Evolutionary conservation across 2,797 vertebrate species (phyloP).

Genomic region (Cyclura pinguis): DNA sequence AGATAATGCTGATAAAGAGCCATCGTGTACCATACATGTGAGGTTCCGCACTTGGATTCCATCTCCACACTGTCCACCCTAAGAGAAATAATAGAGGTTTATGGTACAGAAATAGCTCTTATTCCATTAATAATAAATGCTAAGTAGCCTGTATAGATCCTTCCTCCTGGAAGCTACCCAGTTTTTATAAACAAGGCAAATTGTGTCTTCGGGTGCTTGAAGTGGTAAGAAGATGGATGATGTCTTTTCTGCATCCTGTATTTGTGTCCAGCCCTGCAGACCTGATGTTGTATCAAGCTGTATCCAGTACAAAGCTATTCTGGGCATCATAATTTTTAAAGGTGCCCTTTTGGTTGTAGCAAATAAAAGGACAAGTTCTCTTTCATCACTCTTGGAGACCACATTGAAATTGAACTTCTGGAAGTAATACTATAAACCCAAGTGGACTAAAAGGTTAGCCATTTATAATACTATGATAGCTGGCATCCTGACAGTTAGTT

Average conservation of each 20-base stretch:
- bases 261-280: background rate
- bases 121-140: slow-evolving; percentile 25
- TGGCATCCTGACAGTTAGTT: no score
- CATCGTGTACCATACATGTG: slow-evolving; percentile 87
- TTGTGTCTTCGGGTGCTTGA: background rate
- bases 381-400: no score
- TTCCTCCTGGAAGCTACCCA: slow-evolving; percentile 25
- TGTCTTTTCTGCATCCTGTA: background rate
- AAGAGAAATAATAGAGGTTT: slow-evolving; percentile 36
- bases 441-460: no score
- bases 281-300: background rate
- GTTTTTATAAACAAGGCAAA: slow-evolving; percentile 5
- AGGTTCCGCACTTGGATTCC: slow-evolving; percentile 88
- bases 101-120: background rate
- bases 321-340: background rate
- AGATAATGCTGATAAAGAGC: slow-evolving; percentile 74
- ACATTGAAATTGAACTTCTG: no score
- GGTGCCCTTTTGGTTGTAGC: background rate
- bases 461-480: no score
- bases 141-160: background rate
- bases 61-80: slow-evolving; percentile 95
- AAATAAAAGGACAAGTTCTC: background rate
- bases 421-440: no score
- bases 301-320: background rate
- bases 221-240: background rate